Percentiles rank a stretch among this genome's conserved stretches.
Evolutionary conservation across 2,113 vertebrate species (phyloP).

Genomic region (Tachysurus vachellii): DNA sequence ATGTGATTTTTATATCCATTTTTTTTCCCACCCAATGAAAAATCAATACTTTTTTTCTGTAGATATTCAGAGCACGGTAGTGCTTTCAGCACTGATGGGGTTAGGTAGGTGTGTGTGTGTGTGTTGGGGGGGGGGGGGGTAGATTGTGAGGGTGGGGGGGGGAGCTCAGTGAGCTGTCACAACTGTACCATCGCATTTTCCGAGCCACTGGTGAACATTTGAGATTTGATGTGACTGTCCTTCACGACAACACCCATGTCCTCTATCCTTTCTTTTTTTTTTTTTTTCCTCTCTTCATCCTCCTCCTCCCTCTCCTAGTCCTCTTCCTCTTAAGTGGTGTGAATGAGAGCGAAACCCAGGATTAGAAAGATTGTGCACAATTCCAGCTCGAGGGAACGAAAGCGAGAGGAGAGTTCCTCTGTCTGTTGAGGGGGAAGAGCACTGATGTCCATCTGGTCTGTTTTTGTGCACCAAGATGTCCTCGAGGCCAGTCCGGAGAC

Average conservation of each 20-base stretch:
- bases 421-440: slow-evolving; percentile 55
- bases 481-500: slow-evolving; percentile 67
- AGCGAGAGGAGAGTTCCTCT: neutral
- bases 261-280: slow-evolving; percentile 37
- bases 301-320: slow-evolving; percentile 50
- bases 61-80: slow-evolving; percentile 93
- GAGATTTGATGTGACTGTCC: slow-evolving; percentile 96
- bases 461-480: slow-evolving; percentile 73
- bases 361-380: slow-evolving; percentile 52
- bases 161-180: slow-evolving; percentile 86
- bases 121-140: slow-evolving; percentile 63
- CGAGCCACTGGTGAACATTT: slow-evolving; percentile 99
- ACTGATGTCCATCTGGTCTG: slow-evolving; percentile 53
- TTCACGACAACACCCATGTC: slow-evolving; percentile 81
- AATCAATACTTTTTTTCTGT: slow-evolving; percentile 99
- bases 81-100: slow-evolving; percentile 91
- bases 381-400: neutral
- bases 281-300: slow-evolving; percentile 39
- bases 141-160: slow-evolving; percentile 71
- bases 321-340: slow-evolving; percentile 59
- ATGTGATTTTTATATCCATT: slow-evolving; percentile 80
- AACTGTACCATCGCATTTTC: slow-evolving; percentile 92
- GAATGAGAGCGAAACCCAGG: slow-evolving; percentile 59
- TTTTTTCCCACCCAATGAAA: slow-evolving; percentile 92
- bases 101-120: slow-evolving; percentile 66